phyloP scores from a whole-genome alignment of 1,140 invertebrate species.

The Nilaparvata lugens region DNA sequence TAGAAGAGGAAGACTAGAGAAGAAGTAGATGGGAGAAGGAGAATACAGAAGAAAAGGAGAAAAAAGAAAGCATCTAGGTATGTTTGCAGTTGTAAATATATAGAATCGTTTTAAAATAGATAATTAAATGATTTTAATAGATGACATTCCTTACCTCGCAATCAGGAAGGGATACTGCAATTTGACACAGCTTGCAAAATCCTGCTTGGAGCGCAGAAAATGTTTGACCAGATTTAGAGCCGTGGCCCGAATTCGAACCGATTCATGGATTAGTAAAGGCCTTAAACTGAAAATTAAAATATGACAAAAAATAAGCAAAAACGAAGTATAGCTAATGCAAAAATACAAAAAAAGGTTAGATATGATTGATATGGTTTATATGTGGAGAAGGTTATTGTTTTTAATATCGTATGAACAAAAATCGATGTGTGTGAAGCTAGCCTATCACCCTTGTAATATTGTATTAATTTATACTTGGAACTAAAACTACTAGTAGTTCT shows the following conservation, averaged over 20 bases:
- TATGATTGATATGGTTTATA: constrained; percentile 8
- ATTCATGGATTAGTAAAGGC: constrained; percentile 70
- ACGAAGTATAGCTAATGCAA: constrained; percentile 21
- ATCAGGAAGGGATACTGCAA: constrained; percentile 74
- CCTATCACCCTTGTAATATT: neutral
- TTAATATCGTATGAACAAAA: neutral
- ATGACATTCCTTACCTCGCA: constrained; percentile 45
- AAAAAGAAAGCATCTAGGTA: neutral
- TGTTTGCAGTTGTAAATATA: neutral
- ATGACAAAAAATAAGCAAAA: constrained; percentile 20
- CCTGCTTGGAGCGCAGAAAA: constrained; percentile 62
- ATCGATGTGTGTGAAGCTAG: too few relatives aligned
- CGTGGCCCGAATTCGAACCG: constrained; percentile 79
- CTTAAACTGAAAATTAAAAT: constrained; percentile 59
- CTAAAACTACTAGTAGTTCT: too few relatives aligned
- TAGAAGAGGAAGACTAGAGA: too few relatives aligned
- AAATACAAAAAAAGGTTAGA: constrained; percentile 10
- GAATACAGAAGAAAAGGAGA: too few relatives aligned
- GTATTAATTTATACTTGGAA: too few relatives aligned
- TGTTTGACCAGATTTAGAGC: constrained; percentile 77
- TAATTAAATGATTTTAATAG: constrained; percentile 2
- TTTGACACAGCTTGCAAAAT: constrained; percentile 65
- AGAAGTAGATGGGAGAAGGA: too few relatives aligned
- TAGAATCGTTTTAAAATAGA: neutral
- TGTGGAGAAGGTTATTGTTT: constrained; percentile 11